Base-by-base conservation (phyloP, 2,888 invertebrate species). In the Orchestes rusci region DNA sequence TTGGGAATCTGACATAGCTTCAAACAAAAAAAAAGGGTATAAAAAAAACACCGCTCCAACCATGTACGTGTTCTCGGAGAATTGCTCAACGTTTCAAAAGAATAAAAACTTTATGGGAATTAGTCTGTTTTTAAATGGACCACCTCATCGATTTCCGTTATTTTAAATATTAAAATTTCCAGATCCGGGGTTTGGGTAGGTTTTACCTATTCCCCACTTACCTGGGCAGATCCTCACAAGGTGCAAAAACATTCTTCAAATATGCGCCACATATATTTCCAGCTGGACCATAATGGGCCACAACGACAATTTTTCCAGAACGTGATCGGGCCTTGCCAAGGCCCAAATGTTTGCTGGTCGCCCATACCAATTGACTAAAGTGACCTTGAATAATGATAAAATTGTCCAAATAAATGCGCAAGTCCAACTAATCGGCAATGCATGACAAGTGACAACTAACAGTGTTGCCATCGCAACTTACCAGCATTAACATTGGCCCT, bases 281-380 rank as follows among this genome's bases (percentile, higher is more conserved):
- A 0, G 85, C 80, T 0, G 90, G 89, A 28, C 80, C 76, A 65
- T 90, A 91, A 68, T 86, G 85, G 12, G 86, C 88, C 1, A 90
- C 90, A 0, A 90, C 87, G 52, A 87, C 81, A 33, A 85, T 74
- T 61, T 85, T 85, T 10, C 87, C 87, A 12, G 82, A 81, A 31
- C 82, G 72, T 20, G 84, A 84, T 39, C 80, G 75, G 1, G 88
- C 87, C 61, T 85, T 86, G 4, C 88, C 90, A 1, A 90, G 78
- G 2, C 91, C 90, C 60, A 89, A 80, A 63, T 80, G 77, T 32
- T 77, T 75, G 2, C 84, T 85, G 34, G 74, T 75, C 27, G 79
- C 77, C 90, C 91, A 91, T 16, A 90, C 84, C 66, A 91, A 73
- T 70, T 90, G 90, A 0, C 88, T 87, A 67, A 90, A 90, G 66